These are phyloP conservation scores for Gouania willdenowi DNA, from an alignment of 2,797 vertebrate species.

Conservation along the genomic window DNA sequence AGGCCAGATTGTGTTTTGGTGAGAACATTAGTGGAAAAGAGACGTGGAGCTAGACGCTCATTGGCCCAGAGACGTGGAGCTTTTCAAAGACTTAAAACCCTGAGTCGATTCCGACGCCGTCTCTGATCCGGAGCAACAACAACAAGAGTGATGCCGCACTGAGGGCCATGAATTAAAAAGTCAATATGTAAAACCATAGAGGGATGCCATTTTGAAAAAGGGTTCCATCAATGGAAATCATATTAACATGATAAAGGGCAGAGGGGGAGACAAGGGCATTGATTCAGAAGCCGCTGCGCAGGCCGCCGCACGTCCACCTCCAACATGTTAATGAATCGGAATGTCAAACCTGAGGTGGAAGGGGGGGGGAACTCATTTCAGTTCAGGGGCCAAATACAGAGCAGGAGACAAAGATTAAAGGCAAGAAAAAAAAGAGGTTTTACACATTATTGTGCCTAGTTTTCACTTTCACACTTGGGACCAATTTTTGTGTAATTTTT, in stretches of 20 bases:
- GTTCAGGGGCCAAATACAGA: no score
- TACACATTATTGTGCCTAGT: no score
- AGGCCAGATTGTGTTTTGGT: conserved; percentile 47
- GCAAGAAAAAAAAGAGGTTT: no score
- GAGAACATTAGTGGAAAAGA: conserved; percentile 49
- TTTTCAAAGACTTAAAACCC: no score
- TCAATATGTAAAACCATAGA: conserved; percentile 73
- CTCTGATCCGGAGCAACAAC: no score
- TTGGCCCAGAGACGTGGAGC: conserved; percentile 29
- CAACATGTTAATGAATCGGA: conserved; percentile 67
- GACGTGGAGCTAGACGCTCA: conserved; percentile 33
- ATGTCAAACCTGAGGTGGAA: conserved; percentile 20
- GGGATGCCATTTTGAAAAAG: conserved; percentile 75
- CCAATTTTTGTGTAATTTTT: no score
- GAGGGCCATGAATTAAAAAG: conserved; percentile 70
- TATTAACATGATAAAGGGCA: conserved; percentile 81
- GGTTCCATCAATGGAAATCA: conserved; percentile 78
- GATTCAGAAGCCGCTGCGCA: conserved; percentile 56
- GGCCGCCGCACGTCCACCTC: conserved; percentile 54
- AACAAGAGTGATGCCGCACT: no score
- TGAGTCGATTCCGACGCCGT: no score
- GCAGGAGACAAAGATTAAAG: no score
- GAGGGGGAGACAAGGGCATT: conserved; percentile 69
- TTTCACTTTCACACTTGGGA: no score
- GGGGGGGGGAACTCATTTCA: conserved; percentile 5